Evolutionary conservation across 2,888 invertebrate species (phyloP).

Genomic region (Mythimna vitellina): DNA sequence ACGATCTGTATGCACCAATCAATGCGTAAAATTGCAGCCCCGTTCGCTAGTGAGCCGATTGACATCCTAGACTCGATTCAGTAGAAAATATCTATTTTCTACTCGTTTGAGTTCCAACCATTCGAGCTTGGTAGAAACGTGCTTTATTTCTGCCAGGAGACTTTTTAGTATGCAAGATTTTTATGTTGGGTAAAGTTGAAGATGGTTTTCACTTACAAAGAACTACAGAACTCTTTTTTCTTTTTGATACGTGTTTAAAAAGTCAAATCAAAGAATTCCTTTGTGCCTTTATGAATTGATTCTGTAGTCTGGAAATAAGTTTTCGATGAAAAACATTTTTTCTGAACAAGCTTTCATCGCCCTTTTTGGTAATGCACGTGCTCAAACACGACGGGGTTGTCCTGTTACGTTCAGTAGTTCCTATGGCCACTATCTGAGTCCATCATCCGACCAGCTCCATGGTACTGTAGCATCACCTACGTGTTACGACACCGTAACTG

Average conservation of each 20-base stretch:
- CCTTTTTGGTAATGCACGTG: too few species aligned
- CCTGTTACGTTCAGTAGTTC: too few species aligned
- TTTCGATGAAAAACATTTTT: too few species aligned
- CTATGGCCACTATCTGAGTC: too few species aligned
- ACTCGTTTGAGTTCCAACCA: constrained; percentile 61
- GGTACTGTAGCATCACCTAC: too few species aligned
- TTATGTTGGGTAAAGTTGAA: background rate
- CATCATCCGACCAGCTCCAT: too few species aligned
- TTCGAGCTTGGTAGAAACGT: constrained; percentile 34
- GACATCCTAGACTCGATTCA: constrained; percentile 60
- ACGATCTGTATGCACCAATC: constrained; percentile 63
- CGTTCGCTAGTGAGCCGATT: constrained; percentile 59
- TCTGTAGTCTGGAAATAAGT: too few species aligned
- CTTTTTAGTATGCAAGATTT: constrained; percentile 31
- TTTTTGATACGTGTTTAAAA: too few species aligned
- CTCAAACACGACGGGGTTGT: too few species aligned
- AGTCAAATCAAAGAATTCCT: background rate
- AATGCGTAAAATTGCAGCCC: constrained; percentile 71
- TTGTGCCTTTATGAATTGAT: background rate
- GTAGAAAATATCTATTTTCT: constrained; percentile 70
- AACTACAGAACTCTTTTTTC: background rate
- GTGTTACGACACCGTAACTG: too few species aligned
- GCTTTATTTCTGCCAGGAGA: constrained; percentile 48
- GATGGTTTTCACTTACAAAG: background rate
- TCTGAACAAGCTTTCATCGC: too few species aligned